Percentiles rank a stretch among this genome's conserved stretches.
Evolutionary conservation across 2,113 vertebrate genomes (phyloP).

Genomic region (Eurystomus gularis): DNA sequence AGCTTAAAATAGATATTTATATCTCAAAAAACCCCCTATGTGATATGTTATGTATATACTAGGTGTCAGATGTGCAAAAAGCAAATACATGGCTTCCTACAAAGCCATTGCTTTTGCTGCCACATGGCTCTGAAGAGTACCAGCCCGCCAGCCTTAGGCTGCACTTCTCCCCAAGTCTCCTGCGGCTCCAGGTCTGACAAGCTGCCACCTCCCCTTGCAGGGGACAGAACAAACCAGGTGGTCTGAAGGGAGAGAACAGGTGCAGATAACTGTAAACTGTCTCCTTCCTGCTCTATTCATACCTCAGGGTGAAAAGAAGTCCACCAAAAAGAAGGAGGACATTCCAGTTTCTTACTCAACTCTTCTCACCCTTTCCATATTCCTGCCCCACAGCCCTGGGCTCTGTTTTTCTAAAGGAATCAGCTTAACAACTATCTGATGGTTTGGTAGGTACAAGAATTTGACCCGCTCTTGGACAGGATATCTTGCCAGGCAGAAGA

Average conservation of each 20-base stretch:
- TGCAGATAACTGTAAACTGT: neutral
- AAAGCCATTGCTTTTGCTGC: neutral
- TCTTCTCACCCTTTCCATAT: neutral
- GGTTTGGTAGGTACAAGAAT: neutral
- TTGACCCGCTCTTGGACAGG: neutral
- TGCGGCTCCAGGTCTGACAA: neutral
- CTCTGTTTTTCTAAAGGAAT: neutral
- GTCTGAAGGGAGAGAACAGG: neutral
- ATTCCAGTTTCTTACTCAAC: neutral
- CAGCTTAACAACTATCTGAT: neutral
- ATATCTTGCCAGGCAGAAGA: neutral
- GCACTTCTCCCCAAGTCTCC: neutral
- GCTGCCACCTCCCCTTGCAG: neutral
- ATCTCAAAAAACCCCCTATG: neutral
- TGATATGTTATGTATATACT: neutral
- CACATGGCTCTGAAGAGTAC: neutral
- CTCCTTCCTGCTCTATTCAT: neutral
- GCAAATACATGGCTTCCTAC: neutral
- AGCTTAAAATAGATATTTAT: neutral
- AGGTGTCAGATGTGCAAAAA: neutral
- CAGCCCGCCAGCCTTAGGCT: neutral
- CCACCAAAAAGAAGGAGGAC: neutral
- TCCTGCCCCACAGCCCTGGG: neutral
- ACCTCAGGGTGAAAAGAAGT: neutral
- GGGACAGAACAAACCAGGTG: neutral